A percentile compares a stretch with the other conserved stretches of the same genome.
Evolutionary conservation across 2,888 invertebrate species (phyloP).

Genomic region (Invenusta paracnida): DNA sequence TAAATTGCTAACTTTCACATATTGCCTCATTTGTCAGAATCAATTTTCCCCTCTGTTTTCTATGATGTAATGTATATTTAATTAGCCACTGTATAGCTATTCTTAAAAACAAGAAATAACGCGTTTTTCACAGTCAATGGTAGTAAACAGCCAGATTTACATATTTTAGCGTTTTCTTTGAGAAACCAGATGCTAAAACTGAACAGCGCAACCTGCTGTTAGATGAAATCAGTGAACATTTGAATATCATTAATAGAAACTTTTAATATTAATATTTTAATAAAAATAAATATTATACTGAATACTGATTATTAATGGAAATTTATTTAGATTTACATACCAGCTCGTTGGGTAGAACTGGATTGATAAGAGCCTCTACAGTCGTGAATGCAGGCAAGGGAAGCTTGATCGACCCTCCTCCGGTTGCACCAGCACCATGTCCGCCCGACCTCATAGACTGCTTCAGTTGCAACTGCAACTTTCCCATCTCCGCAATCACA

Average conservation of each 20-base stretch:
- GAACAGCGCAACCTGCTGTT: not conserved
- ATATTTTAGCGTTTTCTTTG: not conserved
- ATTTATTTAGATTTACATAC: not conserved
- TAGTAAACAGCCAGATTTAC: not conserved
- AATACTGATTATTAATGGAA: not conserved
- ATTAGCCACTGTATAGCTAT: not conserved
- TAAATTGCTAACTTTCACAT: too few species aligned
- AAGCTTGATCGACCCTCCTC: slow-evolving; percentile 5
- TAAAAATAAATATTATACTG: not conserved
- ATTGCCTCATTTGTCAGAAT: too few species aligned
- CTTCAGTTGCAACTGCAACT: not conserved
- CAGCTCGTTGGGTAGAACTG: not conserved
- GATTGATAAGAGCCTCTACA: not conserved
- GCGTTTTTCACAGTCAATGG: not conserved
- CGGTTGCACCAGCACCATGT: not conserved
- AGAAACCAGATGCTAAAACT: not conserved
- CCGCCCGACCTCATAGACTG: not conserved
- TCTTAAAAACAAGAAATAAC: not conserved
- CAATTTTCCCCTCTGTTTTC: too few species aligned
- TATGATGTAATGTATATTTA: not conserved
- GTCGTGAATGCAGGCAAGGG: not conserved
- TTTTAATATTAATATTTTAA: not conserved
- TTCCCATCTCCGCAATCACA: slow-evolving; percentile 9
- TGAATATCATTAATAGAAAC: not conserved
- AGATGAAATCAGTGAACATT: not conserved